Base-by-base conservation (phyloP, 2,888 invertebrate genomes). In the Spodoptera picta region DNA sequence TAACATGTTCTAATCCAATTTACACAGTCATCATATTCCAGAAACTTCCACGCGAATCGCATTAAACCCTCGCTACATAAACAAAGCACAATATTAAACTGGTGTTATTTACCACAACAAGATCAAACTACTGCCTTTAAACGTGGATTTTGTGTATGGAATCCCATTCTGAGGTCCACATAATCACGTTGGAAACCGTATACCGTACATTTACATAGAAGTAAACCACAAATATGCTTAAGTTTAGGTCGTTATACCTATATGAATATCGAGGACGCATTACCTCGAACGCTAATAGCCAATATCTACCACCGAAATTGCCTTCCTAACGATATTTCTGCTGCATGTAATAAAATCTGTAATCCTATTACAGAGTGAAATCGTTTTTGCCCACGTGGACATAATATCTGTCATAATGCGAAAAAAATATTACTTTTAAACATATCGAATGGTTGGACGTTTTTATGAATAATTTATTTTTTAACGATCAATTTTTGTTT, bases 271-370 rank as follows among this genome's bases (percentile, higher is more conserved):
- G 90, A 87, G 83, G 86, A 89, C 87, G 87, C 87, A 90, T 91
- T 91, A 90, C 86, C 85, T 83, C 88, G 85, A 84, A 82, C 89
- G 90, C 92, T 94, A 93, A 94, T 93, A 93, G 93, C 88, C 93
- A 93, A 94, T 93, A 93, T 93, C 91, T 91, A 91, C 86, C 88
- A 86, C 89, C 92, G 86, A 93, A 93, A 94, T 93, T 93, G 93
- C 91, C 89, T 92, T 89, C 90, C 90, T 92, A 92, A 93, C 93
- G 91, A 91, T 92, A 93, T 93, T 93, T 92, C 92, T 89, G 90
- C 85, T 87, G 88, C 87, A 86, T 90, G 90, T 92, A 92, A 93
- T 93, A 93, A 92, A 92, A 92, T 88, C 90, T 83, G 82, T 92
- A 92, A 93, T 92, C 90, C 89, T 89, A 90, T 93, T 92, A 93